Evolutionary conservation across 1,140 invertebrate species (phyloP).

Genomic region (Batillaria attramentaria): DNA sequence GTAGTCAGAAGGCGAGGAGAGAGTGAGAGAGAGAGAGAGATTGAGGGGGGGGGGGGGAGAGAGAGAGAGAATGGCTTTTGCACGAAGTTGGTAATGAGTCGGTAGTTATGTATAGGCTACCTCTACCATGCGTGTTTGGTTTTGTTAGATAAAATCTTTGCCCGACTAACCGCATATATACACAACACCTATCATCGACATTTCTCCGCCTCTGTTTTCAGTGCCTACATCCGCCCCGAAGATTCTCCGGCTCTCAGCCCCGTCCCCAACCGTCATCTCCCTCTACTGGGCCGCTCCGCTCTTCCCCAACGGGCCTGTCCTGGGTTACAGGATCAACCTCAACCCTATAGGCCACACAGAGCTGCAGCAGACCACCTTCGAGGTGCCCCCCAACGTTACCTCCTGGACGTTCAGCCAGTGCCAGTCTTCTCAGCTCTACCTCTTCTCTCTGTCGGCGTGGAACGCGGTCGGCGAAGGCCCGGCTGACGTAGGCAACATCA

Average conservation of each 20-base stretch:
- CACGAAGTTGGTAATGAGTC: too few relatives aligned
- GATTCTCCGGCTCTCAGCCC: constrained; percentile 80
- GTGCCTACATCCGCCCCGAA: constrained; percentile 71
- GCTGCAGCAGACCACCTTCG: constrained; percentile 72
- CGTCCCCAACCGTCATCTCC: constrained; percentile 87
- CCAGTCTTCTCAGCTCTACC: constrained; percentile 82
- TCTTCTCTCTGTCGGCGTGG: constrained; percentile 83
- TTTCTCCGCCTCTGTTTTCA: constrained; percentile 38
- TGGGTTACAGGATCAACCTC: constrained; percentile 86
- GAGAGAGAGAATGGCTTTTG: neutral
- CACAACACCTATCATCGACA: too few relatives aligned
- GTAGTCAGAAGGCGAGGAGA: neutral
- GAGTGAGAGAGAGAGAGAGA: neutral
- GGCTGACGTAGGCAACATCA: constrained; percentile 76
- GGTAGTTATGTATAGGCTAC: too few relatives aligned
- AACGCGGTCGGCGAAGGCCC: constrained; percentile 88
- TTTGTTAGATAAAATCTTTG: too few relatives aligned
- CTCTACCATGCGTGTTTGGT: too few relatives aligned
- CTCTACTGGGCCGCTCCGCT: constrained; percentile 89
- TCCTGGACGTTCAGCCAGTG: constrained; percentile 85
- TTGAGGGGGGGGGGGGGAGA: neutral
- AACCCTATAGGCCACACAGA: constrained; percentile 65
- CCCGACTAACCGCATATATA: too few relatives aligned
- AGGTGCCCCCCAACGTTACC: constrained; percentile 76
- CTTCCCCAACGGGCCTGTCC: constrained; percentile 88